Conservation (phyloP, 2,797 vertebrate genomes). For the Hemitrygon akajei region DNA sequence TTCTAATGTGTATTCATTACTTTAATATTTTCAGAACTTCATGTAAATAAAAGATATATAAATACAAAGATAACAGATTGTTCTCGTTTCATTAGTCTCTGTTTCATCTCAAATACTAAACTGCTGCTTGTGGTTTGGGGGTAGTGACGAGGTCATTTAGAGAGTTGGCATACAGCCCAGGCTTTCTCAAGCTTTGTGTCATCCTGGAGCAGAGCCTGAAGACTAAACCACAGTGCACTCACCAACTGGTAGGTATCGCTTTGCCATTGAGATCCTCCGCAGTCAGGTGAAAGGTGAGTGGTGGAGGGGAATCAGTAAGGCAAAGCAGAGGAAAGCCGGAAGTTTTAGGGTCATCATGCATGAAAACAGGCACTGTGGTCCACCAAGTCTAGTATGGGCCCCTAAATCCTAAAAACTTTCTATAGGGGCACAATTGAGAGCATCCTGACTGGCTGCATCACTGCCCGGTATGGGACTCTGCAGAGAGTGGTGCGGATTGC, state of each 20-base stretch:
- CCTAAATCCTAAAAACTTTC: too few relatives aligned
- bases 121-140: neutral
- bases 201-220: neutral
- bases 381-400: too few relatives aligned
- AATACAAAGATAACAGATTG: neutral
- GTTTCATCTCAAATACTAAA: neutral
- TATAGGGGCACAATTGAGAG: too few relatives aligned
- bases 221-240: neutral
- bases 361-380: too few relatives aligned
- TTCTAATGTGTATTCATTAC: slow-evolving; percentile 19
- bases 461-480: too few relatives aligned
- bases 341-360: neutral
- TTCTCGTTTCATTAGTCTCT: neutral
- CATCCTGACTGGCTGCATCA: too few relatives aligned
- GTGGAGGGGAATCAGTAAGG: neutral
- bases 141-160: neutral
- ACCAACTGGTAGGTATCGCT: neutral
- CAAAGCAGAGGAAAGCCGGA: neutral
- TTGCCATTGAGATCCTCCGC: neutral
- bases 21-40: slow-evolving; percentile 22
- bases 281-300: neutral
- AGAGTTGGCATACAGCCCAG: neutral
- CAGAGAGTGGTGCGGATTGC: too few relatives aligned
- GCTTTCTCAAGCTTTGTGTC: neutral
- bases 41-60: slow-evolving; percentile 31